These are phyloP conservation scores for Hyposoter didymator DNA, from an alignment of 2,888 invertebrate genomes.

Conservation along the genomic window DNA sequence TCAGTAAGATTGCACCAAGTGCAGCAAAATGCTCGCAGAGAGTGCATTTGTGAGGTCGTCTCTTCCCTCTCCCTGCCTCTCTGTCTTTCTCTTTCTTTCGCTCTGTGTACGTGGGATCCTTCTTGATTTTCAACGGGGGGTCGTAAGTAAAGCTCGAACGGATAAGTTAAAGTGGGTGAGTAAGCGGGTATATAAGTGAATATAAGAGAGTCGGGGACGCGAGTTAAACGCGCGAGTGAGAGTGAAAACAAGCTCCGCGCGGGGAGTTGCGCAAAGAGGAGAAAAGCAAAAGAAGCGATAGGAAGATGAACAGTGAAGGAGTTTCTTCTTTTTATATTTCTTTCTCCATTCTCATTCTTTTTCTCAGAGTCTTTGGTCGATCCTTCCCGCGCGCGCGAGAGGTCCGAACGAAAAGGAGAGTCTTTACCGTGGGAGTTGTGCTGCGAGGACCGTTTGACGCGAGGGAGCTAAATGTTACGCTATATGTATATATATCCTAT, in stretches of 20 bases:
- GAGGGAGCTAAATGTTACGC: slow-evolving; percentile 32
- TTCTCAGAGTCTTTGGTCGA: slow-evolving; percentile 17
- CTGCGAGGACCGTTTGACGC: slow-evolving; percentile 61
- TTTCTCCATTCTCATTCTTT: slow-evolving; percentile 8
- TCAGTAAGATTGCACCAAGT: slow-evolving; percentile 72
- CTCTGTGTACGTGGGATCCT: slow-evolving; percentile 38
- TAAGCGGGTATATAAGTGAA: slow-evolving; percentile 71
- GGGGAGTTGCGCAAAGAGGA: slow-evolving; percentile 47
- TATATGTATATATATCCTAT: slow-evolving; percentile 38
- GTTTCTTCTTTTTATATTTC: slow-evolving; percentile 39
- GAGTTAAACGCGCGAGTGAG: slow-evolving; percentile 58
- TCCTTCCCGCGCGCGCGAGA: slow-evolving; percentile 29
- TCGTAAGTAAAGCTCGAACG: slow-evolving; percentile 77
- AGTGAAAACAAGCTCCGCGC: slow-evolving; percentile 56
- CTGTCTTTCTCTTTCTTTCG: slow-evolving; percentile 1
- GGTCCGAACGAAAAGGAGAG: slow-evolving; percentile 49
- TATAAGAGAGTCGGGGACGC: slow-evolving; percentile 66
- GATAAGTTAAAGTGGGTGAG: slow-evolving; percentile 77
- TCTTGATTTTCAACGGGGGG: slow-evolving; percentile 60
- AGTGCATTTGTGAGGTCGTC: slow-evolving; percentile 52
- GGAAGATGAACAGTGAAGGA: slow-evolving; percentile 31
- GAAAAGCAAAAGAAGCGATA: slow-evolving; percentile 26
- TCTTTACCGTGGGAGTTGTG: slow-evolving; percentile 79
- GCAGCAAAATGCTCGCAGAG: slow-evolving; percentile 60
- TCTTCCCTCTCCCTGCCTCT: not conserved